Evolutionary conservation across 1,140 invertebrate species (phyloP), one percentile per base, ranked within the genome.

Genomic region (Dreissena rostriformis): DNA sequence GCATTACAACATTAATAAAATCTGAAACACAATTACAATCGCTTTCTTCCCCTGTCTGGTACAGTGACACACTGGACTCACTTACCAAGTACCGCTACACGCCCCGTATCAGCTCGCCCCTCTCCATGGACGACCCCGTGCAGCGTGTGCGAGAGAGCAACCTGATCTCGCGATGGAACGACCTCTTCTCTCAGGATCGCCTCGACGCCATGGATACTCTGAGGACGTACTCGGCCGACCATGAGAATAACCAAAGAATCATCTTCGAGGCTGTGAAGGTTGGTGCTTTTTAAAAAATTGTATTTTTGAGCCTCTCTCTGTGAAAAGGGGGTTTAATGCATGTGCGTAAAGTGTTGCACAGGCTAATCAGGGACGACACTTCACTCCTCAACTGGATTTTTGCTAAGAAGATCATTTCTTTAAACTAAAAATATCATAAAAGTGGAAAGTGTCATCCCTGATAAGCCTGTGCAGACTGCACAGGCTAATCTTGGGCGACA

Each of bases 241-340:
- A 93, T 73, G 92, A 94, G 77, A 93, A 92, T 75, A 93, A 93
- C 83, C 92, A 93, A 82, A 84, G 92, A 80, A 93, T 94, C 67
- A 86, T 91, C 80, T 93, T 92, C 83, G 75, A 88, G 81, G 91
- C 88, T 68, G 76, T 94, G n/a, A 89, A 91, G 88, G 93, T 93
- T 73, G 49, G 29, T 15, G 29, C 68, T 14, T 26, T 19, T n/a
- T 28, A n/a, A 28, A 28, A 19, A 28, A 12, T 71, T 28, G 53
- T 57, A 73, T 53, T 52, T 39, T 39, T 39, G 39, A 39, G 39
- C 39, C 39, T 39, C 39, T 5, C 39, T 39, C 4, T 39, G 8
- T 2, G 39, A 39, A 39, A 39, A 39, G 8, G 8, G 39, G 39
- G 8, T 39, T 39, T 39, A 39, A 39, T 39, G 39, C 39, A n/a